Evolutionary conservation across 2,113 vertebrate genomes (phyloP), one percentile per base, ranked within the genome.

Genomic region (Ochotona princeps): DNA sequence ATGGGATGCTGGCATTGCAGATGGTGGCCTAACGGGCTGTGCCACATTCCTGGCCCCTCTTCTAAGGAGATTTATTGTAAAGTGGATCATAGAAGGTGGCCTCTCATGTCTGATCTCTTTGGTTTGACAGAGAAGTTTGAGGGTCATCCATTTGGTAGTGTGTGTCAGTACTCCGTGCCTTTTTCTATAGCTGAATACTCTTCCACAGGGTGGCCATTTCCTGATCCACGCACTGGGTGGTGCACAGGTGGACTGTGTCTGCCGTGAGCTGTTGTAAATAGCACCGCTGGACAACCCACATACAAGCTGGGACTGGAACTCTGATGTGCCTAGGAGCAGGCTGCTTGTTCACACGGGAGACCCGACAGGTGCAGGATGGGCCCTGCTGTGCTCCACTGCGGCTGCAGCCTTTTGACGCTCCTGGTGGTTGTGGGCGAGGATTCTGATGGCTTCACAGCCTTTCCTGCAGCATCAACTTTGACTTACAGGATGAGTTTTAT

Each of bases 401-500:
- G 6, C 63, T 2, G 28, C 5, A 5, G 51, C 28, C 0, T 63
- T 69, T 82, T 21, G 38, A 3, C 6, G 1, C 47, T 12, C 75
- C 85, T 25, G 54, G 69, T 15, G 44, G 32, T 28, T 5, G 14
- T 0, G 13, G 5, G 1, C 0, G 4, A 51, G 20, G 7, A 23
- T 38, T 88, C 30, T 51, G 17, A 15, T 80, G 78, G 70, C 82
- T 75, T 35, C 18, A 35, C 49, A 38, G 35, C 49, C 67, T 92
- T 7, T 0, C 70, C 75, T 67, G 32, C 21, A 57, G 38, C 18
- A 21, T 88, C 91, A 89, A 83, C 89, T 91, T 73, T 63, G 75
- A 92, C 80, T 86, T 87, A 35, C 57, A 60, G 92, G 65, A 44
- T 87, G 76, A 82, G 44, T 93, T 97, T 97, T 96, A 92, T 57